A percentile compares a stretch with the other conserved stretches of the same genome.
Conservation (phyloP, 35 echinoderm and acorn worm genomes). For the Apostichopus parvimensis region DNA sequence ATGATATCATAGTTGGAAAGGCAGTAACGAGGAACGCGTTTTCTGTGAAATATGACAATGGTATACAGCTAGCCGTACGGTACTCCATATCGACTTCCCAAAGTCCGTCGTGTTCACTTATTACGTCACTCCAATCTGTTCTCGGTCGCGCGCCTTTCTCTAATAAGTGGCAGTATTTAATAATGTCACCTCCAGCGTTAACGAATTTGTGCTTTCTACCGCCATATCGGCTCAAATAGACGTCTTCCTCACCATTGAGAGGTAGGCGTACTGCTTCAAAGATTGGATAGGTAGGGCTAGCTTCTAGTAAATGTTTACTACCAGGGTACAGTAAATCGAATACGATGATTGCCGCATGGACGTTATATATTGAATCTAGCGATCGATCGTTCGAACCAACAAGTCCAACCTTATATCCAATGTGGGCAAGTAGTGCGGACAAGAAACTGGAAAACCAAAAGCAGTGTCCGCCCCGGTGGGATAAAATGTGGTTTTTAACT, state of each 20-base stretch:
- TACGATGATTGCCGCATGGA: background rate
- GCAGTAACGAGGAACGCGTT: too few relatives aligned
- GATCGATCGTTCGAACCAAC: slow-evolving; percentile 1
- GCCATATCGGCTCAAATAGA: background rate
- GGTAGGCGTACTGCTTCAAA: background rate
- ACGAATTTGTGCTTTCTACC: background rate
- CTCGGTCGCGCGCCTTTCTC: background rate
- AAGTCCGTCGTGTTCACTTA: background rate
- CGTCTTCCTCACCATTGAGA: background rate
- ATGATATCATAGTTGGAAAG: too few relatives aligned
- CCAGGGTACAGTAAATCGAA: background rate
- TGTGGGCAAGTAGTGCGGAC: background rate
- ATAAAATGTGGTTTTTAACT: background rate
- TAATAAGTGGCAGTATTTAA: background rate
- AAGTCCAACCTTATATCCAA: background rate
- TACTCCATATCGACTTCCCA: background rate
- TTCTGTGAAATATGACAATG: background rate
- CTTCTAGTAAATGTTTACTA: slow-evolving; percentile 8
- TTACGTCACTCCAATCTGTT: background rate
- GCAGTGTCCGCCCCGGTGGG: background rate
- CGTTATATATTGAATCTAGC: background rate
- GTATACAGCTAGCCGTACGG: background rate
- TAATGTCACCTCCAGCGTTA: background rate
- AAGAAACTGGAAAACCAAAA: slow-evolving; percentile 10
- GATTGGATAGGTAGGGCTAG: background rate